A percentile compares a stretch with the other conserved stretches of the same genome.
Evolutionary conservation across 2,113 vertebrate genomes (phyloP).

Genomic region (Coturnix japonica): DNA sequence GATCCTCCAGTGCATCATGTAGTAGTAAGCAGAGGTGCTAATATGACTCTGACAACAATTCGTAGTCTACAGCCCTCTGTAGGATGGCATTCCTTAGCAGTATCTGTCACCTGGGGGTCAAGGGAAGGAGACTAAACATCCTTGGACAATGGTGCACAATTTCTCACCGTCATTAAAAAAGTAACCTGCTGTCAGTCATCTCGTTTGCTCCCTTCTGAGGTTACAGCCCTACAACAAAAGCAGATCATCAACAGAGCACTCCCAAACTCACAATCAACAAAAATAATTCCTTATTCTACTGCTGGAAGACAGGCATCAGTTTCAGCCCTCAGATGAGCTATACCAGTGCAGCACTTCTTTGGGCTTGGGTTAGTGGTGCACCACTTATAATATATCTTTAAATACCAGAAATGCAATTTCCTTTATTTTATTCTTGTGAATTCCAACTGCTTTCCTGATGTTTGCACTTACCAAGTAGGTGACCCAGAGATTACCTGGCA

Average conservation of each 20-base stretch:
- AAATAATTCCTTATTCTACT: slow-evolving; percentile 25
- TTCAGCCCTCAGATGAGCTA: neutral
- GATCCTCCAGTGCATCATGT: neutral
- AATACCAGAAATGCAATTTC: neutral
- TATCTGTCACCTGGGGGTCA: neutral
- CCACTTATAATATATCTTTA: neutral
- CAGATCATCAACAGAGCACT: neutral
- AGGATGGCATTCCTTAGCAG: neutral
- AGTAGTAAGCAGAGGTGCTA: slow-evolving; percentile 25
- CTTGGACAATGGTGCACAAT: neutral
- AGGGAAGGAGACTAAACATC: neutral
- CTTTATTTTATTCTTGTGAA: neutral
- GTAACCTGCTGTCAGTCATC: neutral
- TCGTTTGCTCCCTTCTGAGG: slow-evolving; percentile 42
- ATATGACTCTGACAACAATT: neutral
- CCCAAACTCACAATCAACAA: slow-evolving; percentile 24
- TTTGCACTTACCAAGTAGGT: neutral
- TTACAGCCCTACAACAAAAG: neutral
- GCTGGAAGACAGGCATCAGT: neutral
- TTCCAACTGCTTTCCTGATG: neutral
- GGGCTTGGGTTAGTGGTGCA: neutral
- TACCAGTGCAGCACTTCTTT: neutral
- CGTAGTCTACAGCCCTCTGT: neutral
- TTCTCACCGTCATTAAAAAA: neutral
- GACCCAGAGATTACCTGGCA: neutral